A percentile compares a stretch with the other conserved stretches of the same genome.
Evolutionary conservation across 1,140 invertebrate genomes (phyloP).

Genomic region (Bombus pascuorum): DNA sequence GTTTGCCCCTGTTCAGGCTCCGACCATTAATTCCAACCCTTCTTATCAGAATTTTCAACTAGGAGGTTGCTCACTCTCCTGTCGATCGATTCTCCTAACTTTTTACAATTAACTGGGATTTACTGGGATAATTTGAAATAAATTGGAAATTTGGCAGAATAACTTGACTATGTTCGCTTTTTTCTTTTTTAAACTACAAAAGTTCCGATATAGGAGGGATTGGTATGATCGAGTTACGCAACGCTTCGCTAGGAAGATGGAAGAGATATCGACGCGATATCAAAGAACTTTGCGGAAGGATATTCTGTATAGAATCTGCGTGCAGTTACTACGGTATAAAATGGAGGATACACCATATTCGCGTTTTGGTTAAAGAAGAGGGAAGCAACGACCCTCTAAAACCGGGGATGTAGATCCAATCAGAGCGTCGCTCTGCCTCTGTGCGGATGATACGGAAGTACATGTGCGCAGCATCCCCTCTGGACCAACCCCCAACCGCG

Average conservation of each 20-base stretch:
- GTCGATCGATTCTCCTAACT: not conserved
- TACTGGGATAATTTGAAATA: not conserved
- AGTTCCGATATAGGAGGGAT: too few relatives aligned
- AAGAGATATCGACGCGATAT: not conserved
- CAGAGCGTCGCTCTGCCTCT: constrained; percentile 3
- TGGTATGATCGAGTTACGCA: too few relatives aligned
- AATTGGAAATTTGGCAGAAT: too few relatives aligned
- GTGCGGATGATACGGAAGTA: not conserved
- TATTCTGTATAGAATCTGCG: too few relatives aligned
- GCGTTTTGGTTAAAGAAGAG: not conserved
- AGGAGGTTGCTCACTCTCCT: not conserved
- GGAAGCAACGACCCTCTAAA: not conserved
- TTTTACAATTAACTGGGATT: not conserved
- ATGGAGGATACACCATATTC: constrained; percentile 23
- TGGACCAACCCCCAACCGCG: constrained; percentile 49
- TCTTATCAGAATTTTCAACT: not conserved
- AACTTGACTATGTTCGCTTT: too few relatives aligned
- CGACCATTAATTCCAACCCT: constrained; percentile 5
- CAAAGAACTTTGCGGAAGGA: not conserved
- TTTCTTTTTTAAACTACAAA: too few relatives aligned
- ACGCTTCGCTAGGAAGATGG: not conserved
- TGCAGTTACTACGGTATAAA: not conserved
- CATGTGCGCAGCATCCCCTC: constrained; percentile 58
- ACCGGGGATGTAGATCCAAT: constrained; percentile 46
- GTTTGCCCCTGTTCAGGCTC: not conserved